Conservation (phyloP, 2,888 invertebrate genomes). For the Lacanobia wlatinum region DNA sequence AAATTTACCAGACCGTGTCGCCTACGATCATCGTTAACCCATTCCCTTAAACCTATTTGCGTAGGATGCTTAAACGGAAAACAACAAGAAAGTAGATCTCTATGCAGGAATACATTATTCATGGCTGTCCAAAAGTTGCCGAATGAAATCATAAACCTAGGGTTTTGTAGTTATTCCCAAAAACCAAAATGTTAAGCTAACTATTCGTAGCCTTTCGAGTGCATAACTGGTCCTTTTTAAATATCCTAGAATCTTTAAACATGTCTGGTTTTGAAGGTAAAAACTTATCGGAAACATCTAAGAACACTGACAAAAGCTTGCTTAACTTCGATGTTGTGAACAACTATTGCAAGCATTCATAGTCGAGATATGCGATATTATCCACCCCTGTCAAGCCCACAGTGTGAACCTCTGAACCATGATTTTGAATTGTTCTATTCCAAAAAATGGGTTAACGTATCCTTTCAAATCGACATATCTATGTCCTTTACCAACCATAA, state of each 20-base stretch:
- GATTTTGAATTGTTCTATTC: background rate
- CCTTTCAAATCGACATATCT: slow-evolving; percentile 52
- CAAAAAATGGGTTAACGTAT: slow-evolving; percentile 50
- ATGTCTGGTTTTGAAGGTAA: background rate
- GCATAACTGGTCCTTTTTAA: background rate
- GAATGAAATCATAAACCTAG: slow-evolving; percentile 5
- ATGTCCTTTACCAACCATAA: slow-evolving; percentile 71
- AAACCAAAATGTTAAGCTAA: background rate
- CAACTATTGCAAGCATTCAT: background rate
- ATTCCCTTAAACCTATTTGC: slow-evolving; percentile 26
- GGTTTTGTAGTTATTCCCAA: slow-evolving; percentile 9
- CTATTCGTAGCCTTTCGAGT: background rate
- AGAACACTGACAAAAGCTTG: background rate
- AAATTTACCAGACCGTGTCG: slow-evolving; percentile 14
- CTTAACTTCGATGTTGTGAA: background rate
- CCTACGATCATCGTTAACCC: slow-evolving; percentile 32
- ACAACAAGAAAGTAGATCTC: slow-evolving; percentile 41
- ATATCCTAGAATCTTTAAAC: background rate
- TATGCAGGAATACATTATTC: slow-evolving; percentile 44
- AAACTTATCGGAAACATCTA: background rate
- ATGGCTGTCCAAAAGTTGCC: slow-evolving; percentile 32
- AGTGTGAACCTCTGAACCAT: background rate
- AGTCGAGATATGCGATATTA: background rate
- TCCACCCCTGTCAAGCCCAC: background rate
- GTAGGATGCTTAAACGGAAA: slow-evolving; percentile 38